Percentiles rank a stretch among this genome's conserved stretches.
Conservation (phyloP, 2,888 invertebrate genomes). For the Mycogona germanica region DNA sequence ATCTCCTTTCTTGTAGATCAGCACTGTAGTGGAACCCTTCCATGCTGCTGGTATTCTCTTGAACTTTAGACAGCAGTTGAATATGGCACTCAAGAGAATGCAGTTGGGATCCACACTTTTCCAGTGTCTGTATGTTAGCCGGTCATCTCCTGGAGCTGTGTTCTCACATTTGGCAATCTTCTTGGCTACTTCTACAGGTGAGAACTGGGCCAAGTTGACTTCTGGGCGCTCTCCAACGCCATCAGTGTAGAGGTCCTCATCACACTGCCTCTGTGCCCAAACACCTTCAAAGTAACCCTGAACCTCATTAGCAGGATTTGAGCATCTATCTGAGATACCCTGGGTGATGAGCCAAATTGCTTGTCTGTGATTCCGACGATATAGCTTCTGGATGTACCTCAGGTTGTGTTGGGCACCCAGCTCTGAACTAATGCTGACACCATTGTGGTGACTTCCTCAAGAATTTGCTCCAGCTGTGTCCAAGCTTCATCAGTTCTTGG, state of each 20-base stretch:
- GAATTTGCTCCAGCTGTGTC: too few relatives aligned
- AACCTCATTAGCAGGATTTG: neutral
- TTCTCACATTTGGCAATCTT: neutral
- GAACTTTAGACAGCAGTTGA: neutral
- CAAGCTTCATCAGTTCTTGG: too few relatives aligned
- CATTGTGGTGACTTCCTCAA: too few relatives aligned
- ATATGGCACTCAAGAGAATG: neutral
- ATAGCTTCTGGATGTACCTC: neutral
- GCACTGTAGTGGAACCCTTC: slow-evolving; percentile 23
- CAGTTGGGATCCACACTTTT: neutral
- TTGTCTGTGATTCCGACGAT: neutral
- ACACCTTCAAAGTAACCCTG: too few relatives aligned
- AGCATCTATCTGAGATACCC: neutral
- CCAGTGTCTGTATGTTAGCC: neutral
- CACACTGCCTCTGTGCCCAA: too few relatives aligned
- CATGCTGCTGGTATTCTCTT: slow-evolving; percentile 20
- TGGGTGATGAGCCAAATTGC: neutral
- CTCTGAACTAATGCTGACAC: too few relatives aligned
- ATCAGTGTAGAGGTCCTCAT: neutral
- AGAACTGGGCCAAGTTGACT: neutral
- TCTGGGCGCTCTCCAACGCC: neutral
- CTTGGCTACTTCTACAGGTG: neutral
- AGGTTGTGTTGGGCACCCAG: too few relatives aligned
- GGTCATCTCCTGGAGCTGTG: neutral
- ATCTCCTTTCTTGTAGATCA: slow-evolving; percentile 26